These are phyloP conservation scores for Micromys minutus DNA, from an alignment of 2,113 vertebrate genomes.

Conservation along the genomic window DNA sequence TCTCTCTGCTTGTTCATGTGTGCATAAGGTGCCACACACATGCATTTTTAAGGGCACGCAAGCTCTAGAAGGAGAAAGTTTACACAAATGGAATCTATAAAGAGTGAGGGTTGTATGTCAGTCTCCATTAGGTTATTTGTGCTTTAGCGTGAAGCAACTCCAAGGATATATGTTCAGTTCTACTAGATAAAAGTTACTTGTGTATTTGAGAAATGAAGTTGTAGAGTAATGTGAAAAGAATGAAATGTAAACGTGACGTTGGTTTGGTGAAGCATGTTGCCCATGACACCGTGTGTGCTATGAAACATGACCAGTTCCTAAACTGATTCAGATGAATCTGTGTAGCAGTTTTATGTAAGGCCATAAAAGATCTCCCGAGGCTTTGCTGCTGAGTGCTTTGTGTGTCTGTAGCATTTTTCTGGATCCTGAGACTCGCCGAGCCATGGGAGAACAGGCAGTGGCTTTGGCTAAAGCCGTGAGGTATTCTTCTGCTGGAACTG, in stretches of 20 bases:
- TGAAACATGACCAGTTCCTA: not conserved
- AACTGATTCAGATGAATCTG: not conserved
- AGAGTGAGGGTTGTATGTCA: not conserved
- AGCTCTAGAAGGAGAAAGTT: not conserved
- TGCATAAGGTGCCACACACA: not conserved
- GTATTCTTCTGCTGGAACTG: slow-evolving; percentile 97
- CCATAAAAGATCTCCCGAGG: not conserved
- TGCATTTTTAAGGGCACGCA: not conserved
- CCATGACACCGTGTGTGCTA: not conserved
- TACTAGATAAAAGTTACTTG: not conserved
- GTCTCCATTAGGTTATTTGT: slow-evolving; percentile 5
- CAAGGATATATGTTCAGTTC: slow-evolving; percentile 30
- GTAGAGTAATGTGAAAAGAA: not conserved
- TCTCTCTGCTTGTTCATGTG: not conserved
- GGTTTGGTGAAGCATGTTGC: not conserved
- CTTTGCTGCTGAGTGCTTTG: slow-evolving; percentile 25
- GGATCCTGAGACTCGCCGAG: slow-evolving; percentile 90
- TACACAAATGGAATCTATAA: not conserved
- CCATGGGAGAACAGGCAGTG: slow-evolving; percentile 98
- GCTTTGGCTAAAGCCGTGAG: slow-evolving; percentile 95
- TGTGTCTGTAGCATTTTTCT: slow-evolving; percentile 91
- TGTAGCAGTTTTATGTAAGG: slow-evolving; percentile 7
- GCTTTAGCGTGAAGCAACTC: not conserved
- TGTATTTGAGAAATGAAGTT: slow-evolving; percentile 4
- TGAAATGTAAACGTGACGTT: not conserved